Conservation (phyloP, 2,113 vertebrate species). For the Diadophis punctatus region DNA sequence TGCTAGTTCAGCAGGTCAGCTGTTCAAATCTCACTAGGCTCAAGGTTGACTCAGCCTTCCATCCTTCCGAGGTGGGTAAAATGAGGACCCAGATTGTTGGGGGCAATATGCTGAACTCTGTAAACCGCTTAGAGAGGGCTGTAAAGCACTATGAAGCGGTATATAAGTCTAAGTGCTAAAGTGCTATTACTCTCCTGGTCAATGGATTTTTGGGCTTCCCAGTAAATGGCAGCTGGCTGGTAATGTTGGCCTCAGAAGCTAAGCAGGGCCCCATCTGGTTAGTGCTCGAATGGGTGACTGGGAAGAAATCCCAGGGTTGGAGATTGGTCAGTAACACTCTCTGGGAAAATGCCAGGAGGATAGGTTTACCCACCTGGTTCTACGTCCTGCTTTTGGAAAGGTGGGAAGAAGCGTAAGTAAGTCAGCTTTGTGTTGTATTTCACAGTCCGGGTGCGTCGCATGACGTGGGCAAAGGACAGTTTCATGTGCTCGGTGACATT, state of each 20-base stretch:
- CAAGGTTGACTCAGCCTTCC: too few relatives aligned
- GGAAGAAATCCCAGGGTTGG: neutral
- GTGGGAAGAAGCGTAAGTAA: conserved; percentile 92
- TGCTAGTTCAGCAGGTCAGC: too few relatives aligned
- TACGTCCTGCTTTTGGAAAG: conserved; percentile 73
- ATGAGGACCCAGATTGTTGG: too few relatives aligned
- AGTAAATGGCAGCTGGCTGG: neutral
- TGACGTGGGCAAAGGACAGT: conserved; percentile 91
- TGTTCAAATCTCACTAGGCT: too few relatives aligned
- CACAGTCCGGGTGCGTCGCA: conserved; percentile 86
- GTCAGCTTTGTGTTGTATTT: conserved; percentile 84
- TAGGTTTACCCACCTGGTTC: conserved; percentile 66
- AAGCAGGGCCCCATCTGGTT: neutral
- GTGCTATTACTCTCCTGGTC: too few relatives aligned
- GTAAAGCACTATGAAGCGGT: too few relatives aligned
- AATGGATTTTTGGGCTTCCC: neutral
- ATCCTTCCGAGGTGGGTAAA: too few relatives aligned
- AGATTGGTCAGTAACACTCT: neutral
- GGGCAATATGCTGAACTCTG: too few relatives aligned
- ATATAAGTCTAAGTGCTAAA: too few relatives aligned
- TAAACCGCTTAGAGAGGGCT: too few relatives aligned
- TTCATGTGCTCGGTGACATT: conserved; percentile 88
- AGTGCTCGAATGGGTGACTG: neutral
- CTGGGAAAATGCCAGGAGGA: neutral
- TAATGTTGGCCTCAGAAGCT: neutral